These are phyloP conservation scores for Urocolius indicus DNA, from an alignment of 2,113 vertebrate genomes.

Conservation along the genomic window DNA sequence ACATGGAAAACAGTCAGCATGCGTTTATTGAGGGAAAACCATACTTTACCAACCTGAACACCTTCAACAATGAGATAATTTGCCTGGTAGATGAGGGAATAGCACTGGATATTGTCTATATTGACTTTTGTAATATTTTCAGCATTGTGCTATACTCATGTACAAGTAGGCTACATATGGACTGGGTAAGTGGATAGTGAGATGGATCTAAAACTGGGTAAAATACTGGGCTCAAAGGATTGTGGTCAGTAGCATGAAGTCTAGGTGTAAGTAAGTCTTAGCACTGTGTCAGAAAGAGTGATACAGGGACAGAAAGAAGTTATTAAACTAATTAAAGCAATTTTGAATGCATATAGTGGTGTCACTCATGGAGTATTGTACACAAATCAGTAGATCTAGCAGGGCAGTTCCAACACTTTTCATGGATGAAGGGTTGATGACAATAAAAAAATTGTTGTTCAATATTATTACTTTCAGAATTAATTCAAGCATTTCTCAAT, in stretches of 20 bases:
- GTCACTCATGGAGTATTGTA: background rate
- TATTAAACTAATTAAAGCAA: background rate
- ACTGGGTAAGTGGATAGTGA: background rate
- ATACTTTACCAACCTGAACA: fast-evolving
- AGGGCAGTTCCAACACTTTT: background rate
- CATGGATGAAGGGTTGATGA: background rate
- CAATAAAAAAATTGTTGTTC: background rate
- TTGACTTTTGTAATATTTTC: background rate
- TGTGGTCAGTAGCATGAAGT: background rate
- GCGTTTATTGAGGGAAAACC: background rate
- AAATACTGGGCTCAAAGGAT: background rate
- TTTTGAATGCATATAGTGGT: background rate
- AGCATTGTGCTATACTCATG: background rate
- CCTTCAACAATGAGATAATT: background rate
- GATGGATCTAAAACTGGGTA: fast-evolving
- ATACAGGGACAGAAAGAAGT: fast-evolving
- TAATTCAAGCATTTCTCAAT: background rate
- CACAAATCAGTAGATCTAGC: background rate
- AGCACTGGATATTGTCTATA: background rate
- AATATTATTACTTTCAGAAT: background rate
- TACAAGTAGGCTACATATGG: fast-evolving
- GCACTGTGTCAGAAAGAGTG: background rate
- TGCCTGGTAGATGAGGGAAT: background rate
- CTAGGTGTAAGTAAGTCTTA: background rate
- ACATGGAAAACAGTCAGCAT: background rate